Percentiles rank a stretch among this genome's conserved stretches.
Evolutionary conservation across 2,888 invertebrate species (phyloP).

Genomic region (Oxytorus armatus): DNA sequence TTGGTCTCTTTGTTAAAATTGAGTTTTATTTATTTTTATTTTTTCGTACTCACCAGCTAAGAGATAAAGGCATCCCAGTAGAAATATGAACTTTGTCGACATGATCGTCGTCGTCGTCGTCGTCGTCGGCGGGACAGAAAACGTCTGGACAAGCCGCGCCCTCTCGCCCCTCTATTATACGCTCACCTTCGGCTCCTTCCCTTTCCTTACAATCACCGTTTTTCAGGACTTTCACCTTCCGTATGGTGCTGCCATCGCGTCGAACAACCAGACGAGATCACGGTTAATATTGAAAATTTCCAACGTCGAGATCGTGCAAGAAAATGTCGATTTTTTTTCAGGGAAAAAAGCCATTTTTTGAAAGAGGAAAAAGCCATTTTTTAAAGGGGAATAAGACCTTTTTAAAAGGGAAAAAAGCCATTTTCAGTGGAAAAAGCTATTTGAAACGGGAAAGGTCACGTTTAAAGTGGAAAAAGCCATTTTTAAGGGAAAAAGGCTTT

Average conservation of each 20-base stretch:
- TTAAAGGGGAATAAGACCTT: no score
- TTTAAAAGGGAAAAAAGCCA: no score
- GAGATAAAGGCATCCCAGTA: slow-evolving; percentile 80
- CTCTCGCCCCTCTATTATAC: slow-evolving; percentile 84
- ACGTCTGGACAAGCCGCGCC: slow-evolving; percentile 84
- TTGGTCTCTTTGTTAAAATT: background rate
- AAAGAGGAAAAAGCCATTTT: no score
- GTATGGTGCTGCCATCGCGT: slow-evolving; percentile 81
- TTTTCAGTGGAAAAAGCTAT: no score
- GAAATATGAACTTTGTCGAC: slow-evolving; percentile 81
- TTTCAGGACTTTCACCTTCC: slow-evolving; percentile 81
- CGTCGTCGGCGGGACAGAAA: slow-evolving; percentile 81
- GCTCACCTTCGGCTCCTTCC: slow-evolving; percentile 82
- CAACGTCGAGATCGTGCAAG: no score
- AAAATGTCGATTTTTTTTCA: no score
- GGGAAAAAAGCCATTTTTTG: no score
- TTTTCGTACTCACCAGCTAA: slow-evolving; percentile 79
- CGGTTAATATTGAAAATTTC: background rate
- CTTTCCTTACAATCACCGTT: slow-evolving; percentile 70
- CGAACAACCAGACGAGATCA: slow-evolving; percentile 2
- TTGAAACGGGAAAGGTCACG: no score
- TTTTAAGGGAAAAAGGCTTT: no score
- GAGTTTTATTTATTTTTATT: background rate
- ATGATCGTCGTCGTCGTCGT: slow-evolving; percentile 80
- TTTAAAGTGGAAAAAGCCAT: no score